These are phyloP conservation scores for Molossus molossus DNA, from an alignment of 2,797 vertebrate species.

Conservation along the genomic window DNA sequence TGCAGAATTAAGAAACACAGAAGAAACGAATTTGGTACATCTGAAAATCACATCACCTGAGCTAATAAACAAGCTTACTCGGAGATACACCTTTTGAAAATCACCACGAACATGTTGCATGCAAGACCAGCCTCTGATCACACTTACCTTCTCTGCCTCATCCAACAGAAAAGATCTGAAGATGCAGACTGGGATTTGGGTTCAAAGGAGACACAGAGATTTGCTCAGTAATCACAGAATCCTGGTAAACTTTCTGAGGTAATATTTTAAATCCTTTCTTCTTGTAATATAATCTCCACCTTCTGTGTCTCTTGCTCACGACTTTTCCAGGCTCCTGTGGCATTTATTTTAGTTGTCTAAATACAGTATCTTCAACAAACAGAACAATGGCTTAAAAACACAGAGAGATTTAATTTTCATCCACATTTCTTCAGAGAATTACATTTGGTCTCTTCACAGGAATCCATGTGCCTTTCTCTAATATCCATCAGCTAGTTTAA, in stretches of 20 bases:
- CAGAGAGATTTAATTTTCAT: constrained; percentile 41
- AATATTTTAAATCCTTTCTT: constrained; percentile 34
- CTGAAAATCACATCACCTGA: not conserved
- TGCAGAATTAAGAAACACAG: not conserved
- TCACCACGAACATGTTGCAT: not conserved
- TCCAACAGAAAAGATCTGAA: not conserved
- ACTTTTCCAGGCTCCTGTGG: not conserved
- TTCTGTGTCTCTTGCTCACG: not conserved
- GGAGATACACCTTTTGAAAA: not conserved
- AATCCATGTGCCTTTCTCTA: not conserved
- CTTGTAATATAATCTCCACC: not conserved
- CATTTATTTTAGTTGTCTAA: constrained; percentile 23
- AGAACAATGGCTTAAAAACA: not conserved
- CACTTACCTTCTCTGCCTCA: not conserved
- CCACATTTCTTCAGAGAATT: not conserved
- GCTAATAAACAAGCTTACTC: not conserved
- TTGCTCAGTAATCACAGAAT: not conserved
- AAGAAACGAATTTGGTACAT: not conserved
- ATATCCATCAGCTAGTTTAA: constrained; percentile 15
- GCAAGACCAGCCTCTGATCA: not conserved
- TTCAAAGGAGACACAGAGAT: not conserved
- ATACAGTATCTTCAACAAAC: constrained; percentile 37
- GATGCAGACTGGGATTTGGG: not conserved
- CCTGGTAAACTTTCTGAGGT: not conserved
- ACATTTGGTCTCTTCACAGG: not conserved